Conservation (phyloP, 2,797 vertebrate genomes). For the Leptodactylus fallax region DNA sequence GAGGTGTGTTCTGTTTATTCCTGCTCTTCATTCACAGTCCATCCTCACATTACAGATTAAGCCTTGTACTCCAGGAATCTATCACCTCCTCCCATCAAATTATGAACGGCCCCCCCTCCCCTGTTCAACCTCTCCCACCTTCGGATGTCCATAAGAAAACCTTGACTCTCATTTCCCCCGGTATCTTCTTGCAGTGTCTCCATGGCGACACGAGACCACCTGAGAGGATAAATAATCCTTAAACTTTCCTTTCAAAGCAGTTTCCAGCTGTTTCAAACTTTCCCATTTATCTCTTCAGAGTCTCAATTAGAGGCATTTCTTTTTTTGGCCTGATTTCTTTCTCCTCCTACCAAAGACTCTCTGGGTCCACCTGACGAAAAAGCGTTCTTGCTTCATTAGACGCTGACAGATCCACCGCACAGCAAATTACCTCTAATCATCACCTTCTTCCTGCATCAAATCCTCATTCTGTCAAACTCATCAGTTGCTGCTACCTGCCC, state of each 20-base stretch:
- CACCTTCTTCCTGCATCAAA: constrained; percentile 71
- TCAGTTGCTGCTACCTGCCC: constrained; percentile 50
- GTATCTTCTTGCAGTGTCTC: constrained; percentile 65
- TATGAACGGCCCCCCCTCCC: constrained; percentile 5
- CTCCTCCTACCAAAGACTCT: constrained; percentile 70
- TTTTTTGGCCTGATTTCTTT: constrained; percentile 70
- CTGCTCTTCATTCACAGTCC: neutral
- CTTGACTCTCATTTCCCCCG: constrained; percentile 50
- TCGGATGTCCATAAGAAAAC: constrained; percentile 51
- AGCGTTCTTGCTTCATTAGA: constrained; percentile 79
- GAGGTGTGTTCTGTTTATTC: neutral
- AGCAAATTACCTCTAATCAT: constrained; percentile 79
- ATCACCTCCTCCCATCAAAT: constrained; percentile 24
- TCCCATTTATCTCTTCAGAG: constrained; percentile 72
- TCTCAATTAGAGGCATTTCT: constrained; percentile 74
- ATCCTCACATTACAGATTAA: neutral
- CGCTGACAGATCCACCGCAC: constrained; percentile 73
- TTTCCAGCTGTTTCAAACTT: constrained; percentile 72
- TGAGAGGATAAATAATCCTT: constrained; percentile 72
- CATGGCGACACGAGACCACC: constrained; percentile 71
- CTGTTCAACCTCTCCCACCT: constrained; percentile 15
- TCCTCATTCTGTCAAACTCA: constrained; percentile 63
- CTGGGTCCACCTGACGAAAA: constrained; percentile 78
- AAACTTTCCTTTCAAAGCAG: constrained; percentile 69
- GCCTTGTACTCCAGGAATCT: neutral